Evolutionary conservation across 2,888 invertebrate genomes (phyloP).

Genomic region (Epinotia nisella): DNA sequence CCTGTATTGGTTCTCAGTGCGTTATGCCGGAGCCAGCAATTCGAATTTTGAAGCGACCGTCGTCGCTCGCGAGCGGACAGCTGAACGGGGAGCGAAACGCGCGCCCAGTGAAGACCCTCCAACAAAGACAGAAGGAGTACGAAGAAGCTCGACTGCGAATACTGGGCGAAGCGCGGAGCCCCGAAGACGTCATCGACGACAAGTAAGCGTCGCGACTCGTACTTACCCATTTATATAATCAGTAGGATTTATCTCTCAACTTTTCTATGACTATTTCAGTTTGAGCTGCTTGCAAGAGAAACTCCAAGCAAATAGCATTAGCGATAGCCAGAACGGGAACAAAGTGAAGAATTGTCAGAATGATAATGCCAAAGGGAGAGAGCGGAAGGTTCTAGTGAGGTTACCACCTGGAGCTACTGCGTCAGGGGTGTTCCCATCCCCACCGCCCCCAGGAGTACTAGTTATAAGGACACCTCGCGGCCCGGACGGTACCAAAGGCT

Average conservation of each 20-base stretch:
- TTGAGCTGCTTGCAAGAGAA: slow-evolving; percentile 77
- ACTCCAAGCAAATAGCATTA: slow-evolving; percentile 75
- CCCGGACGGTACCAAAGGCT: slow-evolving; percentile 89
- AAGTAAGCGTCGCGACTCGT: slow-evolving; percentile 70
- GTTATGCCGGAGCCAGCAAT: slow-evolving; percentile 92
- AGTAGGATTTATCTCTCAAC: slow-evolving; percentile 36
- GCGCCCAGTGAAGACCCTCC: slow-evolving; percentile 92
- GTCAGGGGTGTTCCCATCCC: slow-evolving; percentile 73
- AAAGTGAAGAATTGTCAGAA: slow-evolving; percentile 65
- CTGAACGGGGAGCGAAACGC: slow-evolving; percentile 82
- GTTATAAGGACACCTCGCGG: slow-evolving; percentile 91
- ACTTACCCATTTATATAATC: slow-evolving; percentile 52
- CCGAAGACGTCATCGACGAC: slow-evolving; percentile 89
- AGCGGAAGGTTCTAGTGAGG: slow-evolving; percentile 73
- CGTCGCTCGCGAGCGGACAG: slow-evolving; percentile 86
- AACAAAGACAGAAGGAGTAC: slow-evolving; percentile 97
- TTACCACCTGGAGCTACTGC: slow-evolving; percentile 70
- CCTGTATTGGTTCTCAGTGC: slow-evolving; percentile 89
- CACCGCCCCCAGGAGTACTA: slow-evolving; percentile 77
- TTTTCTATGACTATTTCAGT: slow-evolving; percentile 58
- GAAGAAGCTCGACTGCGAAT: slow-evolving; percentile 96
- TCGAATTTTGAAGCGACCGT: slow-evolving; percentile 90
- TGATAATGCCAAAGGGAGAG: slow-evolving; percentile 73
- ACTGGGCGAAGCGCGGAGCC: slow-evolving; percentile 93
- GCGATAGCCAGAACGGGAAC: slow-evolving; percentile 66